Evolutionary conservation across 1,140 invertebrate species (phyloP), one percentile per base, ranked within the genome.

Genomic region (Doryteuthis pealeii): DNA sequence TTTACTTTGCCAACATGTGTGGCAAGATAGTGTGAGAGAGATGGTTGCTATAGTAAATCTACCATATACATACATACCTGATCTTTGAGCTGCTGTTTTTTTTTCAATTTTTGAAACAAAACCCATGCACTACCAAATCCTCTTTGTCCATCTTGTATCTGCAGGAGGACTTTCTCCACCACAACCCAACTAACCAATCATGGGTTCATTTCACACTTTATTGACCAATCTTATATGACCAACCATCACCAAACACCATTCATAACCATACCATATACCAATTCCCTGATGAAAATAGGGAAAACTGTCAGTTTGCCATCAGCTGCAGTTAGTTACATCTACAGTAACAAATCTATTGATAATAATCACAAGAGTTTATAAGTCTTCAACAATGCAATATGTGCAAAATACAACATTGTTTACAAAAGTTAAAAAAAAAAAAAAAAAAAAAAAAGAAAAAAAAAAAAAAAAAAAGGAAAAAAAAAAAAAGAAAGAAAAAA

Each of bases 251-350:
- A n/a, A 62, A n/a, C 58, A 62, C 58, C 58, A 62, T 62, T 62
- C 58, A 62, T 26, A 62, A 62, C 58, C 58, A 62, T 62, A 62
- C 58, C 58, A 62, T 62, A 26, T 4, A 62, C 58, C 58, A 62
- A 62, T 62, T 62, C 58, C 58, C 58, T 62, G 58, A 62, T 62
- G 58, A 62, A 62, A 62, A 62, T 62, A 62, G 58, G 58, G 58
- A 26, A 62, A 62, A 62, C 28, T 62, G 58, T 62, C 58, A 62
- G 15, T 26, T 62, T 30, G 28, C 58, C 3, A 40, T 40, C 35
- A 40, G 35, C 35, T 40, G 35, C 10, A 10, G 10, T 5, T 3
- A 10, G 10, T 40, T 40, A 40, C 3, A 40, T 40, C 35, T 10
- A 40, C 35, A 40, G 10, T 40, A 3, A 40, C 35, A 40, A 40